Conservation (phyloP, 1,140 invertebrate genomes). For the Coboldia fuscipes region DNA sequence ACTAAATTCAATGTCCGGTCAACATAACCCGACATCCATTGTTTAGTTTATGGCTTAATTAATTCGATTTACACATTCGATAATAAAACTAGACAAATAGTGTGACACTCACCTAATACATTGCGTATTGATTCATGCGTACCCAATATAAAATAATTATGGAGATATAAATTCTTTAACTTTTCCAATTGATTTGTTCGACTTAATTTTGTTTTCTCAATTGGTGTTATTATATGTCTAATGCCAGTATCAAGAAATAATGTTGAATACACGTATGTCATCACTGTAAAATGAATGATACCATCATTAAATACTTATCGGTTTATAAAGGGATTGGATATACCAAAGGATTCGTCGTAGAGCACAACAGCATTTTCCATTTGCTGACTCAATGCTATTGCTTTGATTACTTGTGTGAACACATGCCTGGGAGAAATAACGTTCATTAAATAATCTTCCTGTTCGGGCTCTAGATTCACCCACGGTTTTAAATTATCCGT, state of each 20-base stretch:
- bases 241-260: slow-evolving; percentile 73
- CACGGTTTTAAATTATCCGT: too few species aligned
- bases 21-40: too few species aligned
- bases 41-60: neutral
- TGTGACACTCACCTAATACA: slow-evolving; percentile 27
- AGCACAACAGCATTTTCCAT: slow-evolving; percentile 79
- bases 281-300: slow-evolving; percentile 28
- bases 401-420: slow-evolving; percentile 56
- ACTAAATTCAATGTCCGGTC: too few species aligned
- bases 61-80: neutral
- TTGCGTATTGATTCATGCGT: slow-evolving; percentile 41
- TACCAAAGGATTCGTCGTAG: slow-evolving; percentile 70
- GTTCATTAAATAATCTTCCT: too few species aligned
- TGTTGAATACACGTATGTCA: slow-evolving; percentile 84
- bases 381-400: slow-evolving; percentile 56
- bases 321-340: neutral
- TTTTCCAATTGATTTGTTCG: slow-evolving; percentile 37
- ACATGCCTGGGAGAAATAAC: too few species aligned
- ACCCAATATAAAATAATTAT: slow-evolving; percentile 70
- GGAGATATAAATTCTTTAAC: slow-evolving; percentile 58
- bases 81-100: neutral
- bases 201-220: slow-evolving; percentile 31
- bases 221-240: slow-evolving; percentile 54
- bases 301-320: slow-evolving; percentile 1
- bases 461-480: too few species aligned